Base-by-base conservation (phyloP, 2,113 vertebrate genomes). In the Eleginops maclovinus region DNA sequence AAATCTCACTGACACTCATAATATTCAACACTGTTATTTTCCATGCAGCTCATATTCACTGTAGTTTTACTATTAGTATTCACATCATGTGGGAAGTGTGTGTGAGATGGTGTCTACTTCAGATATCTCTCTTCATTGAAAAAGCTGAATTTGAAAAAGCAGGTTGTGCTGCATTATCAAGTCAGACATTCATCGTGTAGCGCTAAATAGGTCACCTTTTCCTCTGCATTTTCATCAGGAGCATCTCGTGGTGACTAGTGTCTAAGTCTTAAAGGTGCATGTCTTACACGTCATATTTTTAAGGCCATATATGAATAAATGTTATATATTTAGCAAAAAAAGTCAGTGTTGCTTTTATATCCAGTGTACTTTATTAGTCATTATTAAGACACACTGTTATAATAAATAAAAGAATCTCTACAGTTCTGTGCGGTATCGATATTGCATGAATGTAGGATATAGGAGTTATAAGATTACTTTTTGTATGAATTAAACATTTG, bases 151-250 rank as follows among this genome's bases (percentile, higher is more conserved):
- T 36, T 40, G 43, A 71, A 56, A 16, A 56, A 49, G n/a, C 4
- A 11, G 36, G 28, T 41, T 49, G 36, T 28, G 72, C 72, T 13
- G 60, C 60, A 44, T 70, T 63, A 55, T 63, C 56, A 46, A 61
- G 19, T 69, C 47, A 53, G 40, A 61, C 56, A 19, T 44, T 31
- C 60, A n/a, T 21, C 36, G 36, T 24, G 56, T 24, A 62, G 1
- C 11, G 24, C 19, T 24, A n/a, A 46, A 55, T 40, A 62, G 22
- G 21, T 28, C 36, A 50, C 40, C 28, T 56, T 49, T 28, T 40
- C 31, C 56, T 43, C 59, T 53, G 47, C 22, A 73, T 9, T 24
- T 40, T 36, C n/a, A 51, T 50, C 46, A n/a, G 12, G 13, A 26
- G n/a, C 51, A 55, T 69, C 36, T 19, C 13, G 3, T 43, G 59